Base-by-base conservation (phyloP, 2,888 invertebrate genomes). In the Orchestes rusci region DNA sequence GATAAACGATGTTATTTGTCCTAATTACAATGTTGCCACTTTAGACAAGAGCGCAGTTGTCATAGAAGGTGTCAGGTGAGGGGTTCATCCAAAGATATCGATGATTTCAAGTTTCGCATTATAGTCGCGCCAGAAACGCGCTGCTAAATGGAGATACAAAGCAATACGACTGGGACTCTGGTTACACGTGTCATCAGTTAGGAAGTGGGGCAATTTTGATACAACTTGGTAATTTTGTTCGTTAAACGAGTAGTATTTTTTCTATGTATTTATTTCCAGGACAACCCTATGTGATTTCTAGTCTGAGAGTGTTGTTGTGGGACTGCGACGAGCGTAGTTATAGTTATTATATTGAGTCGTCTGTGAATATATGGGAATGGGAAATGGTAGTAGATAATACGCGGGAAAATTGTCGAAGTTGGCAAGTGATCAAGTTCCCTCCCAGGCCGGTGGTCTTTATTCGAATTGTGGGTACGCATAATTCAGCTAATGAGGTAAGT, bases 111-210 rank as follows among this genome's bases (percentile, higher is more conserved):
- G n/a, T n/a, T n/a, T n/a, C n/a, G n/a, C n/a, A n/a, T 56, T 63
- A 30, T 39, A 82, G 82, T 61, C 84, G 97, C 8, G 85, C 87
- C 34, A 78, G 96, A 54, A 95, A 99, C 74, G 90, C 94, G 1
- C 75, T 99, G 8, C 76, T 99, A 47, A 96, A 99, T 74, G 97
- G 97, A 10, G 93, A 97, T 68, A 89, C 81, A 41, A 79, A 83
- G 60, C 85, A 89, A 70, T 99, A 97, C 70, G 95, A 97, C 73
- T 97, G 96, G 96, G 97, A 99, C 70, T 89, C 88, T 41, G 96
- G 96, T 51, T 97, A 96, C 70, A 96, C 95, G 3, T 96, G 95
- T 68, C 95, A 96, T 73, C 95, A 95, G 71, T 73, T 93, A 50
- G 92, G 93, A 56, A 87, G 90, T 54, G 96, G 97, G 45, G 84